A percentile compares a stretch with the other conserved stretches of the same genome.
These are phyloP conservation scores for Papilio xuthus DNA, from an alignment of 1,140 invertebrate species.

Conservation along the genomic window DNA sequence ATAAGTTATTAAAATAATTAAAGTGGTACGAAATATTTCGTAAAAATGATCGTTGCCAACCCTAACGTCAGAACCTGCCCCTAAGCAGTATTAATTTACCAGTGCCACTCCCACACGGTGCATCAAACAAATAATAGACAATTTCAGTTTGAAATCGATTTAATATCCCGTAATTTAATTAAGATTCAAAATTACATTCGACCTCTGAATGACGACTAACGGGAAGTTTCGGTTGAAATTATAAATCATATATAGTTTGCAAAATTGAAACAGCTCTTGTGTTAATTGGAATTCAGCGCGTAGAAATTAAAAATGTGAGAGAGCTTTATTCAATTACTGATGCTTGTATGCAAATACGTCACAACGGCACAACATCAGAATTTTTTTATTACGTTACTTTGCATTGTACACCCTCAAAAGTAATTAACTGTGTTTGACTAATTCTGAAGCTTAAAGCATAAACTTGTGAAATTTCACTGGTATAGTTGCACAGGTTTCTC, in stretches of 20 bases:
- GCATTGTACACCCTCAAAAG: background rate
- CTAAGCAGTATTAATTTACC: background rate
- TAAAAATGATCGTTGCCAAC: background rate
- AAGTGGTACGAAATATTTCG: background rate
- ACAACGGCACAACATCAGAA: background rate
- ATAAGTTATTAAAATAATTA: background rate
- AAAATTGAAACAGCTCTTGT: background rate
- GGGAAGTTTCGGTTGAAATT: background rate
- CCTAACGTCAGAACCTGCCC: background rate
- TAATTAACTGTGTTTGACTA: background rate
- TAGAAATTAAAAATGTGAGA: background rate
- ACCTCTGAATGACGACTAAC: background rate
- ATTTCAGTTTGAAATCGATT: background rate
- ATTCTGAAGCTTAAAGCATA: background rate
- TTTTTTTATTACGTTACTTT: background rate
- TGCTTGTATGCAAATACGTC: background rate
- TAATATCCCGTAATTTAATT: background rate
- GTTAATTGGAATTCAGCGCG: background rate
- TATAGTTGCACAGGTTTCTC: background rate
- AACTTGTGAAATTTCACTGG: background rate
- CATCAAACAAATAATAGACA: background rate
- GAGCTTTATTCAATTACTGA: background rate
- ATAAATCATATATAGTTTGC: background rate
- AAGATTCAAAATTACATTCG: background rate
- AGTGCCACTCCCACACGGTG: background rate